Evolutionary conservation across 30 jellyfish, hydroid and myxozoan species (phyloP).

Genomic region (Haliclystus octoradiatus): DNA sequence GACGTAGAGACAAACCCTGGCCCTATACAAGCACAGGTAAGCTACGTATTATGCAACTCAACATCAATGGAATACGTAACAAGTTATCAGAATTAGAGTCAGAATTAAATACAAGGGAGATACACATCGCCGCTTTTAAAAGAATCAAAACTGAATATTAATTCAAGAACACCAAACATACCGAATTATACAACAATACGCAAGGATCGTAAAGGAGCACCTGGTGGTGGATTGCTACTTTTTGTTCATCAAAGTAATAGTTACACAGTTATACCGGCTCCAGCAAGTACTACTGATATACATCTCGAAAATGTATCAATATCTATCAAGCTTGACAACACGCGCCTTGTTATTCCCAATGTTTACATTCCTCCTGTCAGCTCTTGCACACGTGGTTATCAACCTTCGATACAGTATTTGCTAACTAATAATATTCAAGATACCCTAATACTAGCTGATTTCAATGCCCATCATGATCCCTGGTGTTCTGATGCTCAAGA

Average conservation of each 20-base stretch:
- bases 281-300: neutral
- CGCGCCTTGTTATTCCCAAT: neutral
- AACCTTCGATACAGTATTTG: neutral
- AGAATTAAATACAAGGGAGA: neutral
- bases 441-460: neutral
- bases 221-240: neutral
- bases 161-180: neutral
- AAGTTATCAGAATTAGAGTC: neutral
- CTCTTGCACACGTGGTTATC: neutral
- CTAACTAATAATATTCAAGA: too few relatives aligned
- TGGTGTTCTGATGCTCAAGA: neutral
- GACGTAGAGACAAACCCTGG: neutral
- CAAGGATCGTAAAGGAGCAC: neutral
- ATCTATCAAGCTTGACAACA: neutral
- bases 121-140: neutral
- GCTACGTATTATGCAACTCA: neutral
- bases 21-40: neutral
- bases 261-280: neutral
- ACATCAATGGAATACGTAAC: neutral
- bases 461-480: neutral
- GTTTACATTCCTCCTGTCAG: neutral
- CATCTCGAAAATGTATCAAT: neutral
- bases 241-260: neutral
- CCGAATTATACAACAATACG: neutral
- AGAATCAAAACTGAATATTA: neutral